Base-by-base conservation (phyloP, 1,140 invertebrate species). In the Ylistrum balloti region DNA sequence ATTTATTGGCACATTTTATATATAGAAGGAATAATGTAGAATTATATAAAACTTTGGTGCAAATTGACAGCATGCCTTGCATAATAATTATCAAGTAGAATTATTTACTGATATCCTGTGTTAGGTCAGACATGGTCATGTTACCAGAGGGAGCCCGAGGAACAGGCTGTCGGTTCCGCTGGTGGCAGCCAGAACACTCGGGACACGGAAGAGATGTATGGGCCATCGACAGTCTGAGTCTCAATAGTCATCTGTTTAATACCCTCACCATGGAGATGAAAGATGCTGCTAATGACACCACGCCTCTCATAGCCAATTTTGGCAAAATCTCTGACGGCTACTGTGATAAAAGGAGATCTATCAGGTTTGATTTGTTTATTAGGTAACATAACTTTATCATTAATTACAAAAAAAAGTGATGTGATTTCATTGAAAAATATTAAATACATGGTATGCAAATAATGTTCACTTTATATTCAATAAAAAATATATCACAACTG, bases 141-240 rank as follows among this genome's bases (percentile, higher is more conserved):
- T 92, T 96, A 86, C 95, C 96, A 2, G 85, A 92, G 20, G 91
- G 88, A 87, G 94, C 95, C 3, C 92, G 92, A 48, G 89, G 92
- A n/a, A 34, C 90, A 32, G 92, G 92, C 20, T 96, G 96, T 91
- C 93, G 94, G 91, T 96, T 97, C 91, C 95, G 95, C 17, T 95
- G 96, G 93, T 96, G 95, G 93, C 96, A 97, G 92, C 95, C 96
- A 0, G 89, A 94, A 15, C 96, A 96, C 90, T 96, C 96, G 13
- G 96, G 96, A 17, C 90, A 91, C 35, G 95, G 94, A 20, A 93
- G 93, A 74, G 96, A 97, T 93, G 95, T 97, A 10, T 97, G 96
- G 96, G 96, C 96, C 3, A 48, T 97, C 3, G 96, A 97, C 92
- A 96, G 97, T 88, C 90, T 96, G 10, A 93, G 93, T 86, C 92